Evolutionary conservation across 2,113 vertebrate genomes (phyloP), one percentile per base, ranked within the genome.

Genomic region (Dromas ardeola): DNA sequence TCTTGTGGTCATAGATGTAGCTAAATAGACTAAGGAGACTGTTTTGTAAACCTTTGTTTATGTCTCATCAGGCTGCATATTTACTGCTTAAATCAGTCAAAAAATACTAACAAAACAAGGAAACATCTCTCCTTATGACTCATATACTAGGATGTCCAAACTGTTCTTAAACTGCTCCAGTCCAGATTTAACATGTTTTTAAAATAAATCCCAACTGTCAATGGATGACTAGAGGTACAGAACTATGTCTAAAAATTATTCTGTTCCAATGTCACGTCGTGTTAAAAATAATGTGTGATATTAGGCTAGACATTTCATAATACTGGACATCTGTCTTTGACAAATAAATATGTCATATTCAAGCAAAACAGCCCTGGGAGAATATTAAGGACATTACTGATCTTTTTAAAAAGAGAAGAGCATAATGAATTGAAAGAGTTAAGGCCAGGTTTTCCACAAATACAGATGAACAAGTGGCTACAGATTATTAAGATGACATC

Each of bases 171-270:
- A 50, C 74, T 86, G 23, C 15, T 94, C 36, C 45, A 77, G 52
- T 62, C 53, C 53, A 80, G 40, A 89, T 62, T 77, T 96, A 85
- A 73, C 14, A 55, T 58, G 27, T 47, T 88, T 95, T 92, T 71
- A 8, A 90, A 95, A 94, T 82, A 77, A 94, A 93, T 89, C 53
- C 32, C 53, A 92, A 65, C 78, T 94, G 76, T 70, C 92, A 85
- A 10, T 50, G 38, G 27, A 78, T 56, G 52, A 72, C 65, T 94
- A 77, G 45, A 73, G 55, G 42, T 85, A 72, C 50, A 91, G 73
- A 91, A 85, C 7, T 89, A 7, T 13, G 5, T 43, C 40, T 79
- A 84, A 93, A 95, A 93, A 94, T 90, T 82, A 82, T 86, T 81
- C 4, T 2, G 10, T 88, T 93, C 70, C 92, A 88, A 88, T 72